phyloP scores from a whole-genome alignment of 2,113 vertebrate genomes.

The Mus musculus region GRCm39 chr5:9208501-9209000 shows the following conservation, averaged over 20 bases:
- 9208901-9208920: neutral
- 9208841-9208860: neutral
- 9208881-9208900: neutral
- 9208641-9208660: neutral
- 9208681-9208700: constrained; percentile 23
- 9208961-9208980: neutral
- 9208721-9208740: constrained; percentile 28
- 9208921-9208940: neutral
- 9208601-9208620: constrained; percentile 48
- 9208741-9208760: neutral
- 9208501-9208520: neutral
- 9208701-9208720: constrained; percentile 21
- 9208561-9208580: constrained; percentile 61
- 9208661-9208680: constrained; percentile 20
- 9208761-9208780: neutral
- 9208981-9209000: neutral
- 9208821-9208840: neutral
- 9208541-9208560: constrained; percentile 38
- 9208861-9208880: neutral
- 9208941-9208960: constrained; percentile 45
- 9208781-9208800: neutral
- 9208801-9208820: neutral
- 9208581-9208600: constrained; percentile 34
- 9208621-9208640: constrained; percentile 19
- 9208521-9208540: constrained; percentile 35